Evolutionary conservation across 2,797 vertebrate genomes (phyloP).

Genomic region (Tamandua tetradactyla): DNA sequence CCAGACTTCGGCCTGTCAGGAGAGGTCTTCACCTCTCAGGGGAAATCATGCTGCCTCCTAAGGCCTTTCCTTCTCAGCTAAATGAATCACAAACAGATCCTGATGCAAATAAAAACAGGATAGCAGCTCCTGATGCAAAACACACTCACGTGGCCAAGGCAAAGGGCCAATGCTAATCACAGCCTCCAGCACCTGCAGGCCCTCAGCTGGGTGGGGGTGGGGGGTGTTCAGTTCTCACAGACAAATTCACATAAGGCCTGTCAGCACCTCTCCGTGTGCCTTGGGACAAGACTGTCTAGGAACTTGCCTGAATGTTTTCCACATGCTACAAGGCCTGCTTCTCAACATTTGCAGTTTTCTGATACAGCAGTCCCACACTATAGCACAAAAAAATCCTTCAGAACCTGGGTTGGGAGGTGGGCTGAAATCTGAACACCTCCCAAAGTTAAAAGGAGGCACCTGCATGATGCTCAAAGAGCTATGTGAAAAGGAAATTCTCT

Average conservation of each 20-base stretch:
- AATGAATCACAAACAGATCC: neutral
- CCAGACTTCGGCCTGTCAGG: neutral
- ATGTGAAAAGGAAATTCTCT: neutral
- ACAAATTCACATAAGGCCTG: constrained; percentile 61
- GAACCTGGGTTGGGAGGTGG: constrained; percentile 21
- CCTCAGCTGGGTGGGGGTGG: constrained; percentile 63
- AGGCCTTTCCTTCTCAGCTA: neutral
- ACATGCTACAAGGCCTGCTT: constrained; percentile 52
- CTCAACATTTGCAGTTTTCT: constrained; percentile 41
- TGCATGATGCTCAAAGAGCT: neutral
- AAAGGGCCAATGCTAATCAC: constrained; percentile 73
- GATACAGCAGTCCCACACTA: neutral
- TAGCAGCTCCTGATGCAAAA: constrained; percentile 19
- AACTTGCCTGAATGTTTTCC: constrained; percentile 72
- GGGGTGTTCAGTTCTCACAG: constrained; percentile 69
- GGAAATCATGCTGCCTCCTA: neutral
- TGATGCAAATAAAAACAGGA: constrained; percentile 50
- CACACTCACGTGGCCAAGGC: constrained; percentile 70
- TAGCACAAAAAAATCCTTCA: constrained; percentile 62
- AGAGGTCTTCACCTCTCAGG: neutral
- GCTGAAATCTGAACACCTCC: neutral
- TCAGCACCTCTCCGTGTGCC: constrained; percentile 70
- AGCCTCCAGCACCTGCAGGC: constrained; percentile 76
- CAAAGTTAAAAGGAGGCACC: constrained; percentile 34
- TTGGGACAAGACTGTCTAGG: constrained; percentile 66